Evolutionary conservation across 1,140 invertebrate species (phyloP).

Genomic region (Drosophila subobscura): DNA sequence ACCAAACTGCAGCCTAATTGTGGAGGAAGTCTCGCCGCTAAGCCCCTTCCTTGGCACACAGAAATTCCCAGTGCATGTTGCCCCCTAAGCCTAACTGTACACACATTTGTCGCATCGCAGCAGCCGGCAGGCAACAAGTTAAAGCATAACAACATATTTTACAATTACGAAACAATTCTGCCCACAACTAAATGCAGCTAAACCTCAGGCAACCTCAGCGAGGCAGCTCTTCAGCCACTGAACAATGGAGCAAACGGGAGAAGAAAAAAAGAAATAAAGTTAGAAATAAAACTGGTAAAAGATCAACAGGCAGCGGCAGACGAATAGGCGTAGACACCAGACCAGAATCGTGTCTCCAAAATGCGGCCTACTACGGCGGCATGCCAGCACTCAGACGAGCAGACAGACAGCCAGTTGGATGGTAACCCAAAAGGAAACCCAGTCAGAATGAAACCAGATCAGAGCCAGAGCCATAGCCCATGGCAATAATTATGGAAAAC

Average conservation of each 20-base stretch:
- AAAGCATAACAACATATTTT: constrained; percentile 77
- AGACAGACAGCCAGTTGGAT: constrained; percentile 24
- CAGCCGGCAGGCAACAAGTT: constrained; percentile 52
- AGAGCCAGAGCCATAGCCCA: constrained; percentile 46
- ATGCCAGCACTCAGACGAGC: constrained; percentile 35
- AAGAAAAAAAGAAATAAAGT: constrained; percentile 14
- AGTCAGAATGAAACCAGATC: constrained; percentile 74
- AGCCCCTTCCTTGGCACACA: constrained; percentile 6
- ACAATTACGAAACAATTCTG: constrained; percentile 80
- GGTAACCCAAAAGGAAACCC: neutral
- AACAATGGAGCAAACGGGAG: constrained; percentile 58
- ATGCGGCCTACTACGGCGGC: constrained; percentile 49
- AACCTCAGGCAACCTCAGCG: constrained; percentile 14
- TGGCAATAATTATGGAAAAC: constrained; percentile 77
- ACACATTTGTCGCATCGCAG: constrained; percentile 72
- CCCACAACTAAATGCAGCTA: constrained; percentile 61
- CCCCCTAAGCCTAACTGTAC: constrained; percentile 50
- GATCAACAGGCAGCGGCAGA: constrained; percentile 36
- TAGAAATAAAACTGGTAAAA: constrained; percentile 15
- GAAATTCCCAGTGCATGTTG: constrained; percentile 35
- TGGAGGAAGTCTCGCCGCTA: no score
- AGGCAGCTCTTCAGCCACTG: constrained; percentile 28
- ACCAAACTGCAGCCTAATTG: no score
- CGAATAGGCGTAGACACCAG: constrained; percentile 67
- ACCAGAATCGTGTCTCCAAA: constrained; percentile 54